Conservation (phyloP, 1,140 invertebrate species). For the Akabosia matsudoensis region DNA sequence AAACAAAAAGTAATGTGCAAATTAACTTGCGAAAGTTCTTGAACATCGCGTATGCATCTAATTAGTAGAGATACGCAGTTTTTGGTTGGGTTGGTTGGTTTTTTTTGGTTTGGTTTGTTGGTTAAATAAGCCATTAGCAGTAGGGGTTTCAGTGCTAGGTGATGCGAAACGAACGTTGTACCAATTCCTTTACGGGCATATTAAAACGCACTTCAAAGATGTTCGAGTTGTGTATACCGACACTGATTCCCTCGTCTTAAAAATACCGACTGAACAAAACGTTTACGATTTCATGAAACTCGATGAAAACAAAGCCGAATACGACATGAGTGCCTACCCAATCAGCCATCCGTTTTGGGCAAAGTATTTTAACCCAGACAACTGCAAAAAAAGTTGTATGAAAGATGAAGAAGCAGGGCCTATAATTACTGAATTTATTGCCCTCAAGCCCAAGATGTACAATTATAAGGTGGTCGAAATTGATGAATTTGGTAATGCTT, state of each 20-base stretch:
- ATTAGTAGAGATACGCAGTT: background rate
- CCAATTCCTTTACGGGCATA: background rate
- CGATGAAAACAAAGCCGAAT: background rate
- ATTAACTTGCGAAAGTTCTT: constrained; percentile 10
- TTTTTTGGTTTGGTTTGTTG: background rate
- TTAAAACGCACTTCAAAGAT: background rate
- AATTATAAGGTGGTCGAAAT: background rate
- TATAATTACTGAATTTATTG: background rate
- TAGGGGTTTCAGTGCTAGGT: background rate
- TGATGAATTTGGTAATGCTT: background rate
- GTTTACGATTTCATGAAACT: background rate
- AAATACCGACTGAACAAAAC: background rate
- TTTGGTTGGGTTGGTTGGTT: background rate
- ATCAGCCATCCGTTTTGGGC: background rate
- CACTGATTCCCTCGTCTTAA: background rate
- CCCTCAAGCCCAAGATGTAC: background rate
- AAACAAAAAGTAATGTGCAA: background rate
- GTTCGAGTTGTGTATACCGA: background rate
- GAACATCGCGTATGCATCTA: background rate
- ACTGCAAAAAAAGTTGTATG: background rate
- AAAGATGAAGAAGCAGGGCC: background rate
- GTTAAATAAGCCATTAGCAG: background rate
- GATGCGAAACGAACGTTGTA: background rate
- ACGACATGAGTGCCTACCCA: background rate
- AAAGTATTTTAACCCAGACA: background rate